Evolutionary conservation across 2,113 vertebrate species (phyloP), one percentile per base, ranked within the genome.

Genomic region (Chionodraco myersi): DNA sequence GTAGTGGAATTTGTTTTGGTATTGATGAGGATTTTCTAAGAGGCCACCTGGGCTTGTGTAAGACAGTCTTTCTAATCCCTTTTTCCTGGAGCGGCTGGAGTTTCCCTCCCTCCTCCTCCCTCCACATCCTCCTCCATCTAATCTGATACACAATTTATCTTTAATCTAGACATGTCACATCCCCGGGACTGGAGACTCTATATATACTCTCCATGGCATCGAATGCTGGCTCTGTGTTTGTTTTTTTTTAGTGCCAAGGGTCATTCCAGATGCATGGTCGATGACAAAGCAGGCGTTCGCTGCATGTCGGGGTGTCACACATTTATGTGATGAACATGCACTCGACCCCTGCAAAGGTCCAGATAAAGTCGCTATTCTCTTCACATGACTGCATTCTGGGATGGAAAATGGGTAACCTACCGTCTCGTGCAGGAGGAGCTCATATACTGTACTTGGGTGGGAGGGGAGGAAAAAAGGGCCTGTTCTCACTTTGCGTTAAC

Each of bases 81-180:
- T 67, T 34, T 70, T 60, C 63, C 82, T 79, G 72, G 86, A 82
- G 84, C 83, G 77, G 83, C 72, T 75, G 57, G 82, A 75, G 82
- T 56, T 75, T 53, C 69, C 0, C 30, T 15, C 2, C 49, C 15
- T 48, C 56, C 44, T 23, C 48, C 15, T n/a, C 14, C 54, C 14
- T 23, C 56, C 48, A 5, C 9, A 6, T 34, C 62, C 13, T 67
- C 64, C 30, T 59, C 36, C 47, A 10, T 85, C 61, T 75, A 88
- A 88, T 90, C 90, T 77, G 21, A 57, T 84, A 77, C 62, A 66
- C 77, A 81, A 82, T 92, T 88, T 74, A 83, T 86, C 84, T 82
- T 78, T 84, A 79, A 74, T 90, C 76, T 61, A 14, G 52, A 48
- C 72, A 51, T 65, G 75, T 82, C 67, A 78, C 72, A 51, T 73